These are phyloP conservation scores for Syngnathus scovelli DNA, from an alignment of 2,113 vertebrate genomes.

Conservation along the genomic window DNA sequence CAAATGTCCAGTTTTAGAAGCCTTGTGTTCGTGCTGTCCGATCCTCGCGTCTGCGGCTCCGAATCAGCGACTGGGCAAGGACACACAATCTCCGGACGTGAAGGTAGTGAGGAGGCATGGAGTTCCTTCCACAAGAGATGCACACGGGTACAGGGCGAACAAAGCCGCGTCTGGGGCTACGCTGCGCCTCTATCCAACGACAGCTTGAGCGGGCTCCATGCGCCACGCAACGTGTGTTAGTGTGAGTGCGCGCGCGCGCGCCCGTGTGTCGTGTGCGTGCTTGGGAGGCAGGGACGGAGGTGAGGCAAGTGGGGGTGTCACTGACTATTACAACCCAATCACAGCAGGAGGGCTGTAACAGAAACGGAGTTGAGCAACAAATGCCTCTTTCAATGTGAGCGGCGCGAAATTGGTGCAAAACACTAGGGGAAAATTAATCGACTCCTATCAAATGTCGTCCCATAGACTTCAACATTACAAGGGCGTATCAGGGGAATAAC, in stretches of 20 bases:
- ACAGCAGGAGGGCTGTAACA: no score
- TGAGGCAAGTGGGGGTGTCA: neutral
- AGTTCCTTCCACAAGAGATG: conserved; percentile 23
- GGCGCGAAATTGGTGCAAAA: no score
- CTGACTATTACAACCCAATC: neutral
- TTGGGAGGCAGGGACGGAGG: no score
- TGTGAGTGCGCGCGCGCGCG: neutral
- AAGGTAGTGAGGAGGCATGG: conserved; percentile 8
- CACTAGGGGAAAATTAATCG: no score
- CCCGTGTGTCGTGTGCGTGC: neutral
- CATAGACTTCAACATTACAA: neutral
- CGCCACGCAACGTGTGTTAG: neutral
- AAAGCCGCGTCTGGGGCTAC: conserved; percentile 27
- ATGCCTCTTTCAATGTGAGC: no score
- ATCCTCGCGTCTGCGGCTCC: neutral
- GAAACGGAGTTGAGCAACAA: no score
- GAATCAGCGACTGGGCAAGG: neutral
- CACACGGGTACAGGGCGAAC: neutral
- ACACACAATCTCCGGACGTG: conserved; percentile 6
- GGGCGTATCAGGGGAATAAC: no score
- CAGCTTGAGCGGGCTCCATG: neutral
- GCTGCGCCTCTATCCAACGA: neutral
- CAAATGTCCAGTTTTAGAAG: conserved; percentile 1
- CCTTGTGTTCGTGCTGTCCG: neutral
- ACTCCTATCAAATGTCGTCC: no score